Evolutionary conservation across 2,888 invertebrate genomes (phyloP).

Genomic region (Pasiphila rectangulata): DNA sequence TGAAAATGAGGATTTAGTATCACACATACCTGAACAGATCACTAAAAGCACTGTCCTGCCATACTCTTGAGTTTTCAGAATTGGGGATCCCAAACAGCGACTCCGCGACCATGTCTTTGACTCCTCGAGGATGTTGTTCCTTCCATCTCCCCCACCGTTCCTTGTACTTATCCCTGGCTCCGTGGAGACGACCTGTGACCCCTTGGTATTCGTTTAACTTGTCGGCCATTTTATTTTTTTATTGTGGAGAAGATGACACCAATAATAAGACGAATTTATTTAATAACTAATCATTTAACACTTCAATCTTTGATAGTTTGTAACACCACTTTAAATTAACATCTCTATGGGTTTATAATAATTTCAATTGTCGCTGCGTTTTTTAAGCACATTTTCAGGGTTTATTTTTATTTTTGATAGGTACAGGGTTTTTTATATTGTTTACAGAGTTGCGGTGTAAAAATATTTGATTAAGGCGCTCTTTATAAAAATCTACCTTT

Average conservation of each 20-base stretch:
- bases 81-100: slow-evolving; percentile 67
- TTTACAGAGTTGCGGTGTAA: too few relatives aligned
- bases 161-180: slow-evolving; percentile 82
- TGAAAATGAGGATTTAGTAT: too few relatives aligned
- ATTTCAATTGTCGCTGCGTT: neutral
- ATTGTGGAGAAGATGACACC: neutral
- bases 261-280: too few relatives aligned
- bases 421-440: neutral
- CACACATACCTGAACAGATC: slow-evolving; percentile 67
- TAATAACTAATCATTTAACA: too few relatives aligned
- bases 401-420: neutral
- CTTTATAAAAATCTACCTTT: too few relatives aligned
- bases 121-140: slow-evolving; percentile 79
- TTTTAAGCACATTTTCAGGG: neutral
- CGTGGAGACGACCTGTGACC: slow-evolving; percentile 85
- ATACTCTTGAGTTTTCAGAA: slow-evolving; percentile 58
- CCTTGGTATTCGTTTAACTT: slow-evolving; percentile 91
- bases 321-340: too few relatives aligned
- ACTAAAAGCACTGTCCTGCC: slow-evolving; percentile 65
- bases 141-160: slow-evolving; percentile 83
- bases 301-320: too few relatives aligned
- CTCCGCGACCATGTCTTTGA: slow-evolving; percentile 75
- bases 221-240: slow-evolving; percentile 81
- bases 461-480: too few relatives aligned
- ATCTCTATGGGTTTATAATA: too few relatives aligned